Evolutionary conservation across 2,797 vertebrate genomes (phyloP).

Genomic region (Corythornis leucogaster): DNA sequence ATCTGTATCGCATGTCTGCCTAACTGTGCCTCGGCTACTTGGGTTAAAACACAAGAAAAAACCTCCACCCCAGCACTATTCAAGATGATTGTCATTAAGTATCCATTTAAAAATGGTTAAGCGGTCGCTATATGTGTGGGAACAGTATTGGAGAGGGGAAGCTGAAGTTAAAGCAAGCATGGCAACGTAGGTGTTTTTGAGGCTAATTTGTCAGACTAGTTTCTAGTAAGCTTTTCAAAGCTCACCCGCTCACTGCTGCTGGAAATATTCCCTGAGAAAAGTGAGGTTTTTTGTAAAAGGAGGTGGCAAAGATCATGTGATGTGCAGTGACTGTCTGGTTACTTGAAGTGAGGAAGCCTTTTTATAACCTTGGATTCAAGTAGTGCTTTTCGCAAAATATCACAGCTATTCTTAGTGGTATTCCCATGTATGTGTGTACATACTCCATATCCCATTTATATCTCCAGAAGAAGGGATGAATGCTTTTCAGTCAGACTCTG

Average conservation of each 20-base stretch:
- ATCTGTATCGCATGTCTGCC: neutral
- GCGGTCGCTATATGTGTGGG: neutral
- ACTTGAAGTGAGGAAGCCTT: slow-evolving; percentile 27
- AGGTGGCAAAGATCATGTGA: slow-evolving; percentile 12
- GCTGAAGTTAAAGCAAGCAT: neutral
- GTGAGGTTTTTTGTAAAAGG: slow-evolving; percentile 12
- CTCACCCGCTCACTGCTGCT: neutral
- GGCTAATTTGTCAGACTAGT: neutral
- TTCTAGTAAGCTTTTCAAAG: slow-evolving; percentile 8
- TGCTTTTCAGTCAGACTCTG: slow-evolving; percentile 3
- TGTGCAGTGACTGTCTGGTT: neutral
- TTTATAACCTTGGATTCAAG: slow-evolving; percentile 53
- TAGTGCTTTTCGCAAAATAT: slow-evolving; percentile 52
- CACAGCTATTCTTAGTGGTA: slow-evolving; percentile 53
- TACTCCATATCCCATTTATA: slow-evolving; percentile 29
- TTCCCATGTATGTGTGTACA: neutral
- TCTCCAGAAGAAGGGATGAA: neutral
- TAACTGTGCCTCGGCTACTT: neutral
- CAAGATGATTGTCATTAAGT: neutral
- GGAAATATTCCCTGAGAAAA: neutral
- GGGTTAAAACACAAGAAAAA: neutral
- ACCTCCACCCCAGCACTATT: neutral
- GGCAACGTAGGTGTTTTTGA: neutral
- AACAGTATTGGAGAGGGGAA: neutral
- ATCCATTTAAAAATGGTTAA: neutral